Percentiles rank a stretch among this genome's conserved stretches.
phyloP scores from a whole-genome alignment of 2,113 vertebrate species.

The Lophotis ruficrista region DNA sequence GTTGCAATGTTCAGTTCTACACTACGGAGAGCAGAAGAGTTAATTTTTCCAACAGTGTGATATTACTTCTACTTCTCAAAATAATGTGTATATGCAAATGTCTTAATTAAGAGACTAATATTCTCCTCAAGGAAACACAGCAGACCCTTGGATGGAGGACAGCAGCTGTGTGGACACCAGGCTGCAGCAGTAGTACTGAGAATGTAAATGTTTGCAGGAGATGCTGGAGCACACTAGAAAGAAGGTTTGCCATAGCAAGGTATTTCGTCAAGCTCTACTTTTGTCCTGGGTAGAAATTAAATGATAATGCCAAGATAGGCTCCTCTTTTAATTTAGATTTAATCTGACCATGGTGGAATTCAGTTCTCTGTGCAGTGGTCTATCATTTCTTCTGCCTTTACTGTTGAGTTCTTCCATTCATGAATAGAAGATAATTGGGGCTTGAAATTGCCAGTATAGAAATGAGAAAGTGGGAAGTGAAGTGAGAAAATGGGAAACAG shows the following conservation, averaged over 20 bases:
- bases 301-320: neutral
- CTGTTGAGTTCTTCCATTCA: neutral
- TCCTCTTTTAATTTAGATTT: neutral
- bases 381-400: accelerated
- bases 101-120: neutral
- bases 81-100: neutral
- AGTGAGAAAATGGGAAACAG: neutral
- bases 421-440: neutral
- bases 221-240: neutral
- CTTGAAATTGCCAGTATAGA: neutral
- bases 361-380: neutral
- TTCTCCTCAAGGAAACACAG: neutral
- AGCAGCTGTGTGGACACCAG: neutral
- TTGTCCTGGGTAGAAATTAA: neutral
- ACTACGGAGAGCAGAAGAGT: neutral
- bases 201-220: neutral
- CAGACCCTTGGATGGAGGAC: neutral
- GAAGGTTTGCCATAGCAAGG: neutral
- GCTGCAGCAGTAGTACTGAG: neutral
- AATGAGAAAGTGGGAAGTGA: neutral
- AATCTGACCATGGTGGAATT: neutral
- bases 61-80: neutral
- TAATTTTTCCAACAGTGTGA: neutral
- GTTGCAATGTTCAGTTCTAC: neutral
- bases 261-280: neutral